Conservation (phyloP, 1,140 invertebrate genomes). For the Pseudomyrmex pallidus region DNA sequence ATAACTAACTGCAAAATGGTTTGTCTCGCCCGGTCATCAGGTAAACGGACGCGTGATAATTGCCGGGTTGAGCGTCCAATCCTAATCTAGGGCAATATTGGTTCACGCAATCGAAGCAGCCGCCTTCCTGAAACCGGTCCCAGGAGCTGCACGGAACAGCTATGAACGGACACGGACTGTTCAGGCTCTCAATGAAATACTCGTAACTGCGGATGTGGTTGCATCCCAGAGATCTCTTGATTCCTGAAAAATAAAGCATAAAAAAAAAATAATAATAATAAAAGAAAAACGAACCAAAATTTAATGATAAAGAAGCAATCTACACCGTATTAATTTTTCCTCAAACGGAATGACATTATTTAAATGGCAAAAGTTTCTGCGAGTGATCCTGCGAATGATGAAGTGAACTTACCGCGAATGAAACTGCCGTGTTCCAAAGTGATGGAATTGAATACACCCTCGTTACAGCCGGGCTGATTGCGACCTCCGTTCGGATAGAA, state of each 20-base stretch:
- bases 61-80: constrained; percentile 87
- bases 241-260: constrained; percentile 81
- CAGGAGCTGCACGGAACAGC: constrained; percentile 92
- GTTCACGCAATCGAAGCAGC: constrained; percentile 90
- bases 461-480: constrained; percentile 93
- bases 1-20: constrained; percentile 92
- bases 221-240: constrained; percentile 92
- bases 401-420: constrained; percentile 84
- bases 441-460: constrained; percentile 89
- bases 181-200: constrained; percentile 94
- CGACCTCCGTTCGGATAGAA: constrained; percentile 96
- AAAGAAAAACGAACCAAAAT: neutral
- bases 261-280: too few species aligned
- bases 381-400: neutral
- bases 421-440: constrained; percentile 88
- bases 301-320: too few species aligned
- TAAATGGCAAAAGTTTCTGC: neutral
- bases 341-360: neutral
- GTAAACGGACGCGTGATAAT: constrained; percentile 88
- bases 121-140: constrained; percentile 90
- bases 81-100: constrained; percentile 90
- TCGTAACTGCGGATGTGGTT: constrained; percentile 94
- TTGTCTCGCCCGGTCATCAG: constrained; percentile 88
- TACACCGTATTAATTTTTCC: neutral
- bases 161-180: constrained; percentile 90